Evolutionary conservation across 2,797 vertebrate species (phyloP).

Genomic region (Sarcophilus harrisii): DNA sequence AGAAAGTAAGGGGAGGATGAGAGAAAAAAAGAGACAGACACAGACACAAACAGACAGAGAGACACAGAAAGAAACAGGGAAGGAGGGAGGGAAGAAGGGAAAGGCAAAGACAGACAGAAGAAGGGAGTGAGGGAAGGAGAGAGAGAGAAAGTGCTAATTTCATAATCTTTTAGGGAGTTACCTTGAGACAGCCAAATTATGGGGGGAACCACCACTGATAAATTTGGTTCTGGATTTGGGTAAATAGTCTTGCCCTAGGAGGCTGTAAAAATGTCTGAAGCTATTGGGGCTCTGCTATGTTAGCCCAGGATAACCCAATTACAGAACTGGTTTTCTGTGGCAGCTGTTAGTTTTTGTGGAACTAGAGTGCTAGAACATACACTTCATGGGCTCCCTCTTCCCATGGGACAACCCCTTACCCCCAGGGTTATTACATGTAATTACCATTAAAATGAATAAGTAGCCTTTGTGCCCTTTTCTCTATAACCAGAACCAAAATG

Average conservation of each 20-base stretch:
- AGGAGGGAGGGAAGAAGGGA: neutral
- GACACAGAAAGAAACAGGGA: neutral
- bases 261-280: neutral
- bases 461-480: neutral
- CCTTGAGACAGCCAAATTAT: neutral
- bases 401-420: neutral
- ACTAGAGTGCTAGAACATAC: neutral
- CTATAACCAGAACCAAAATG: rapidly evolving
- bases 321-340: neutral
- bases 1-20: neutral
- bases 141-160: neutral
- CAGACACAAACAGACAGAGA: neutral
- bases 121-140: neutral
- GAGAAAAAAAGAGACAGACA: neutral
- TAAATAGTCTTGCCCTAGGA: neutral
- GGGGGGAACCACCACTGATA: neutral
- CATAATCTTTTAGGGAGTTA: neutral
- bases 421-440: neutral
- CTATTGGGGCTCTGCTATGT: neutral
- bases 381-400: neutral
- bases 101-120: neutral
- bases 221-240: neutral
- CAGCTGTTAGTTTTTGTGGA: neutral
- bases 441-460: rapidly evolving
- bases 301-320: neutral